These are phyloP conservation scores for Trissonchulus latispiculum DNA, from an alignment of 2,888 invertebrate genomes.

Conservation along the genomic window DNA sequence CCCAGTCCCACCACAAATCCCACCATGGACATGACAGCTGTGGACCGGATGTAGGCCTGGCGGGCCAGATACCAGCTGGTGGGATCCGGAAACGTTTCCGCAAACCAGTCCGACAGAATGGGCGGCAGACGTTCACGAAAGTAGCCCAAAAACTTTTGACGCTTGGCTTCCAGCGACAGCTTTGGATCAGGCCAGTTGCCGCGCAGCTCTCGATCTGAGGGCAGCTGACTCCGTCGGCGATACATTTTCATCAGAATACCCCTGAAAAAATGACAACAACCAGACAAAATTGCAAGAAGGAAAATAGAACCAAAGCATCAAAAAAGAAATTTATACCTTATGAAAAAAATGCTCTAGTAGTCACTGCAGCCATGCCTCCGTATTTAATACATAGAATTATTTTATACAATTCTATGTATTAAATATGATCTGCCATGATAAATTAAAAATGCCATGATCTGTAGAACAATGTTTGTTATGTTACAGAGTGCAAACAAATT, in stretches of 20 bases:
- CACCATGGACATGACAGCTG: constrained; percentile 80
- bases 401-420: too few species aligned
- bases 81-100: constrained; percentile 74
- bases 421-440: too few species aligned
- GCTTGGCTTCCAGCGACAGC: background rate
- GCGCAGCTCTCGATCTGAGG: background rate
- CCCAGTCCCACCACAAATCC: constrained; percentile 46
- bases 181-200: background rate
- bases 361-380: too few species aligned
- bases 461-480: too few species aligned
- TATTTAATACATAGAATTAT: too few species aligned
- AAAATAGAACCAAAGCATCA: too few species aligned
- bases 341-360: too few species aligned
- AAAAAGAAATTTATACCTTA: too few species aligned
- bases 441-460: too few species aligned
- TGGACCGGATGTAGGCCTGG: constrained; percentile 74
- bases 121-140: constrained; percentile 54
- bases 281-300: too few species aligned
- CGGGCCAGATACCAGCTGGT: constrained; percentile 82
- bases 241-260: background rate
- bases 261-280: too few species aligned
- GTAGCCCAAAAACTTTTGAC: background rate
- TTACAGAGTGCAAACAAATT: too few species aligned
- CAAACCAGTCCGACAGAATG: constrained; percentile 84
- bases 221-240: background rate